phyloP scores from a whole-genome alignment of 2,113 vertebrate species.

The Antechinus stuartii region DNA sequence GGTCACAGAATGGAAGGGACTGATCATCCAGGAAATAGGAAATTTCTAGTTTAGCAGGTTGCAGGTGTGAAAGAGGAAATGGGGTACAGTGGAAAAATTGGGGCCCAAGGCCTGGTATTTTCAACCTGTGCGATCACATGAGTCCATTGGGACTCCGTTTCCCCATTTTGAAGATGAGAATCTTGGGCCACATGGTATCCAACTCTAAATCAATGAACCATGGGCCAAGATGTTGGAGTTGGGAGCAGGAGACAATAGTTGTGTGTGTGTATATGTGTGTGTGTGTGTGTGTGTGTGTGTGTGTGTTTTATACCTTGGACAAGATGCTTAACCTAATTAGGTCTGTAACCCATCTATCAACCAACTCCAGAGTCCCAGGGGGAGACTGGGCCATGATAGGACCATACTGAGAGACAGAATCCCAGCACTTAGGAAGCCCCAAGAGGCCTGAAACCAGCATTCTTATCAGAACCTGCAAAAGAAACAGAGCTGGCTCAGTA shows the following conservation, averaged over 20 bases:
- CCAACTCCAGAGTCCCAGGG: not conserved
- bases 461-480: not conserved
- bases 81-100: not conserved
- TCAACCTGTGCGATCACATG: not conserved
- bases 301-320: not conserved
- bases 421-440: not conserved
- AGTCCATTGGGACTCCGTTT: not conserved
- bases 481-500: not conserved
- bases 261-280: too few relatives aligned
- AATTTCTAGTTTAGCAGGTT: not conserved
- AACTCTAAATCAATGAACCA: not conserved
- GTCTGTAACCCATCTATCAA: not conserved
- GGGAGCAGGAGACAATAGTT: not conserved
- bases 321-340: not conserved
- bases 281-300: not conserved
- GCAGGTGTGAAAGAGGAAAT: not conserved
- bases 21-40: not conserved
- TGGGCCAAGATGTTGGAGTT: not conserved
- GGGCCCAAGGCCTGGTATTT: not conserved
- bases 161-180: not conserved
- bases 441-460: not conserved
- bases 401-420: not conserved
- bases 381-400: not conserved
- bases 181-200: not conserved
- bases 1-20: not conserved